Evolutionary conservation across 2,797 vertebrate species (phyloP).

Genomic region (Enteromius argenteus): DNA sequence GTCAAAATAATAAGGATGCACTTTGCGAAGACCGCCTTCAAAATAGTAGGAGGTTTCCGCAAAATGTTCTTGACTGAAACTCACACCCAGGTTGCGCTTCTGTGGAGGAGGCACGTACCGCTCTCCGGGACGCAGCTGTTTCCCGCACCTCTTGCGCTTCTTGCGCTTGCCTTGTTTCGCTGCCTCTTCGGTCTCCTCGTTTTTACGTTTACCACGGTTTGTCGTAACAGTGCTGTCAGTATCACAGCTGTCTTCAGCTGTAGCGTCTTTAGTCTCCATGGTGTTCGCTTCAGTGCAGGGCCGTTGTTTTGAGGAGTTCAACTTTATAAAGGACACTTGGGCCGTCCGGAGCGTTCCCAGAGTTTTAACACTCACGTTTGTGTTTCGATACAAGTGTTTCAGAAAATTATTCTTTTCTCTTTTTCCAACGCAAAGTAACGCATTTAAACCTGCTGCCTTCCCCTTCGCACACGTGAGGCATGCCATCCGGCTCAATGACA

Average conservation of each 20-base stretch:
- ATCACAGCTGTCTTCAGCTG: not conserved
- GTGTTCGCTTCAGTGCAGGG: not conserved
- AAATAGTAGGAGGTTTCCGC: slow-evolving; percentile 92
- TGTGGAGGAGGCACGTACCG: slow-evolving; percentile 91
- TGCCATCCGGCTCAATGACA: slow-evolving; percentile 11
- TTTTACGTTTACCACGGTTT: slow-evolving; percentile 68
- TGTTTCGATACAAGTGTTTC: not conserved
- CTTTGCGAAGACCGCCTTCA: slow-evolving; percentile 92
- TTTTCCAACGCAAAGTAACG: not conserved
- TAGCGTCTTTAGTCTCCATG: slow-evolving; percentile 25
- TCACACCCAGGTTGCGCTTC: slow-evolving; percentile 85
- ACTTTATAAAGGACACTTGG: not conserved
- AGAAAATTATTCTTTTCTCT: not conserved
- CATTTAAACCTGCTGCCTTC: not conserved
- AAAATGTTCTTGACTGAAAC: slow-evolving; percentile 90
- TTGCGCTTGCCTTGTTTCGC: slow-evolving; percentile 63
- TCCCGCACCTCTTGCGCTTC: slow-evolving; percentile 74
- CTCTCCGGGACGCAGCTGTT: slow-evolving; percentile 75
- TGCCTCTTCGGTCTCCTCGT: slow-evolving; percentile 58
- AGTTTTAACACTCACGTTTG: not conserved
- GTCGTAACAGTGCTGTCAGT: slow-evolving; percentile 4
- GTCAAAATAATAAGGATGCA: slow-evolving; percentile 92
- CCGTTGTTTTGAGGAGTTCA: not conserved
- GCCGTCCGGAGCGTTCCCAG: not conserved
- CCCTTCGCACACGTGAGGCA: slow-evolving; percentile 14